Evolutionary conservation across 2,113 vertebrate species (phyloP).

Genomic region (Sander lucioperca): DNA sequence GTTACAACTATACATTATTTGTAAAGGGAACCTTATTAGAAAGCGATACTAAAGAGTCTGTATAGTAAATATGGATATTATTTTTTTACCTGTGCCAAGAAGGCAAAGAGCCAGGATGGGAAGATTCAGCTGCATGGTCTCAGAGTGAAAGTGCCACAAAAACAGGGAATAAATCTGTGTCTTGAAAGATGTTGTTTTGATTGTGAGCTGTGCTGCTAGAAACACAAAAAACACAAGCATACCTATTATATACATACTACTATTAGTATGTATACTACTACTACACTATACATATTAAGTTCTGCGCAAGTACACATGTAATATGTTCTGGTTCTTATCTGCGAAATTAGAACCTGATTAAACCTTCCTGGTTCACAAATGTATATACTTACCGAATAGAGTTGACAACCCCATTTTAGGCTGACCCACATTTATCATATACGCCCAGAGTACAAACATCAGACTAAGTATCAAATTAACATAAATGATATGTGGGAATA

Average conservation of each 20-base stretch:
- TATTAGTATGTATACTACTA: no score
- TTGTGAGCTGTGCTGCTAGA: not conserved
- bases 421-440: no score
- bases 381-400: not conserved
- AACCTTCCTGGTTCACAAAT: not conserved
- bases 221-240: slow-evolving; percentile 23
- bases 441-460: not conserved
- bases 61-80: not conserved
- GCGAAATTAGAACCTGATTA: not conserved
- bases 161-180: not conserved
- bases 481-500: not conserved
- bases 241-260: no score
- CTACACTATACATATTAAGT: no score
- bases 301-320: not conserved
- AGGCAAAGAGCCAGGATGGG: slow-evolving; percentile 24
- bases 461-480: not conserved
- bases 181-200: not conserved
- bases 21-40: not conserved
- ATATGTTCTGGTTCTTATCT: not conserved
- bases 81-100: slow-evolving; percentile 49
- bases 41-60: not conserved
- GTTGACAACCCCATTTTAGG: not conserved
- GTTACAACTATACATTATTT: not conserved
- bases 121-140: slow-evolving; percentile 28
- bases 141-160: not conserved